Evolutionary conservation across 2,797 vertebrate genomes (phyloP).

Genomic region (Semotilus atromaculatus): DNA sequence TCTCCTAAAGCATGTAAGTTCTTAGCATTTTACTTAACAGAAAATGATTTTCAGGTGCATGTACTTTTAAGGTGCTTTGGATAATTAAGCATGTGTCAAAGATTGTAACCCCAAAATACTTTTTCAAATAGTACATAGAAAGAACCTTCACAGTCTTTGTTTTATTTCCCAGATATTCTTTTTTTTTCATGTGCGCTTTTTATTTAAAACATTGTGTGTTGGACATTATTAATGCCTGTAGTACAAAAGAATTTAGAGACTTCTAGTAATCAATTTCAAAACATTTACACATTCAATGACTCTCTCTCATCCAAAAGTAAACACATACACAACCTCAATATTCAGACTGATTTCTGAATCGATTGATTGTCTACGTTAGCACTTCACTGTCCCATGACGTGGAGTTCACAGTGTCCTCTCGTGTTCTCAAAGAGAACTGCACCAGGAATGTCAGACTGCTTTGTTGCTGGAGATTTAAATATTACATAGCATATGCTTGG

Average conservation of each 20-base stretch:
- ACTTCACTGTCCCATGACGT: not conserved
- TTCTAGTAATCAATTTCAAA: not conserved
- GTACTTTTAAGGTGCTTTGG: not conserved
- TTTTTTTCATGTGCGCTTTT: not conserved
- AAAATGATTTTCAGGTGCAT: conserved; percentile 11
- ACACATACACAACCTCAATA: not conserved
- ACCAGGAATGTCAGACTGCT: not conserved
- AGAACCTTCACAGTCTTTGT: not conserved
- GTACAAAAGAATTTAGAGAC: conserved; percentile 2
- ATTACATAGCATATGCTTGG: not conserved
- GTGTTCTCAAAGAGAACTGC: not conserved
- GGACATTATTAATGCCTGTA: not conserved
- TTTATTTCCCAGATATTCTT: not conserved
- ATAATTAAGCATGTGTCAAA: conserved; percentile 4
- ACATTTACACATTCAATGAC: not conserved
- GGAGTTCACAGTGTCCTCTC: not conserved
- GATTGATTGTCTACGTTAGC: not conserved
- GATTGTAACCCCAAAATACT: not conserved
- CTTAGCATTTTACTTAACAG: not conserved
- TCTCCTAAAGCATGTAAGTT: not conserved
- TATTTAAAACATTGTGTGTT: not conserved
- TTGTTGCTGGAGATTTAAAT: not conserved
- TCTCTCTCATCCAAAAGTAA: not conserved
- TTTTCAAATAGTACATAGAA: not conserved
- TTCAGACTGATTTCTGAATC: not conserved